Base-by-base conservation (phyloP, 2,888 invertebrate species). In the Sturmia bella region DNA sequence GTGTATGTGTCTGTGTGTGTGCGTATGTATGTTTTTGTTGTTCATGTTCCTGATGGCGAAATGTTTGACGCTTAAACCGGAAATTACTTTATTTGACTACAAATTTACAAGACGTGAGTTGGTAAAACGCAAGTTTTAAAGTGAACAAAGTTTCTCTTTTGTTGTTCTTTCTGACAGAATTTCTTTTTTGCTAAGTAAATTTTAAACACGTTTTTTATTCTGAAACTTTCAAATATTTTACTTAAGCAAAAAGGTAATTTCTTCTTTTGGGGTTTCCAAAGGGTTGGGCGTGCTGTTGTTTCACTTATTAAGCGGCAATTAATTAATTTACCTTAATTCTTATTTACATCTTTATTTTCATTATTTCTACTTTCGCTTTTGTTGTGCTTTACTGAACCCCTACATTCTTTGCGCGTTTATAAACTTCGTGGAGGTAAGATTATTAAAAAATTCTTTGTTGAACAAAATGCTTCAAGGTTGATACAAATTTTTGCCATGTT, bases 61-160 rank as follows among this genome's bases (percentile, higher is more conserved):
- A 63, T 63, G 52, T 73, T 63, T 73, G 37, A 54, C 37, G 54
- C 54, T 54, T 5, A 17, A 63, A 63, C 21, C 73, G 73, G 73
- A 73, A 73, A 73, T 63, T 63, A 19, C 54, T 54, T 73, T 73
- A 73, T 54, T 54, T 73, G 63, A 43, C 45, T 54, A 63, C 45
- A 63, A 63, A 54, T 73, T 54, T 15, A 45, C 32, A 54, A 32
- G 54, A 54, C 32, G 43, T 37, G 45, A n/a, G 17, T n/a, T 9
- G 45, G 11, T 9, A 27, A 24, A 21, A 15, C 1, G 0, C 56
- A 15, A 27, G 32, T 6, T 32, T 7, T 32, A 6, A 32, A 32
- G 6, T 32, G 27, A 27, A 27, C 27, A 32, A 32, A 32, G 32
- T 1, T 3, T 7, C 7, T 32, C 7, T 32, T 32, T 32, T 3